Percentiles rank a stretch among this genome's conserved stretches.
Evolutionary conservation across 2,797 vertebrate species (phyloP).

Genomic region (Poeciliopsis turneri): DNA sequence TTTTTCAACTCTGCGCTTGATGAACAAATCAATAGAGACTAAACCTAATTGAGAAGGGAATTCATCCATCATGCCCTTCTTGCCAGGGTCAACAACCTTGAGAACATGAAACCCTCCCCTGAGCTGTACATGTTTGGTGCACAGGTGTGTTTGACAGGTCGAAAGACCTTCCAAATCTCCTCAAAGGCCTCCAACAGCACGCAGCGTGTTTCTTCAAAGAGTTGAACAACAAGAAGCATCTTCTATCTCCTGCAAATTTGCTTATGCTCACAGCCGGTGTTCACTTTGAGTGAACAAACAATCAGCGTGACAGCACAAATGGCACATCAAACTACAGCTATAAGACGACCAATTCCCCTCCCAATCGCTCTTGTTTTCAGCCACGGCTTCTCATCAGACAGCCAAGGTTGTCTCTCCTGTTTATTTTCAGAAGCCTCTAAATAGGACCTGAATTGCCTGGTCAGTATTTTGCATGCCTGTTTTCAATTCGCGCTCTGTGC

Average conservation of each 20-base stretch:
- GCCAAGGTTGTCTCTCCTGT: constrained; percentile 40
- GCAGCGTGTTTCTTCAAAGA: constrained; percentile 41
- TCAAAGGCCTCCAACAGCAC: constrained; percentile 53
- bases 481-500: constrained; percentile 37
- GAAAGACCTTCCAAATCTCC: constrained; percentile 43
- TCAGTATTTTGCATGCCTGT: constrained; percentile 53
- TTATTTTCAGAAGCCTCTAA: constrained; percentile 45
- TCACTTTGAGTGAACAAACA: constrained; percentile 59
- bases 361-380: constrained; percentile 39
- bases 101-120: constrained; percentile 50
- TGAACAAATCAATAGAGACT: constrained; percentile 39
- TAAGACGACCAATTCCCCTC: constrained; percentile 34
- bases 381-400: constrained; percentile 30
- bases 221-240: constrained; percentile 51
- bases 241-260: constrained; percentile 18
- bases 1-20: constrained; percentile 15
- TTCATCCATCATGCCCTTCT: constrained; percentile 45
- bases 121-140: constrained; percentile 23
- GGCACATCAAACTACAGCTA: constrained; percentile 57
- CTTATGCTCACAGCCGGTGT: background rate
- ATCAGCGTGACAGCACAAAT: constrained; percentile 56
- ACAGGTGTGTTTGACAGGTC: constrained; percentile 25
- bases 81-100: constrained; percentile 52
- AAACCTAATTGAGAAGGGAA: constrained; percentile 45
- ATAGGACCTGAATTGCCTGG: constrained; percentile 53